A percentile compares a stretch with the other conserved stretches of the same genome.
phyloP scores from a whole-genome alignment of 1,140 invertebrate species.

The Nilaparvata lugens region DNA sequence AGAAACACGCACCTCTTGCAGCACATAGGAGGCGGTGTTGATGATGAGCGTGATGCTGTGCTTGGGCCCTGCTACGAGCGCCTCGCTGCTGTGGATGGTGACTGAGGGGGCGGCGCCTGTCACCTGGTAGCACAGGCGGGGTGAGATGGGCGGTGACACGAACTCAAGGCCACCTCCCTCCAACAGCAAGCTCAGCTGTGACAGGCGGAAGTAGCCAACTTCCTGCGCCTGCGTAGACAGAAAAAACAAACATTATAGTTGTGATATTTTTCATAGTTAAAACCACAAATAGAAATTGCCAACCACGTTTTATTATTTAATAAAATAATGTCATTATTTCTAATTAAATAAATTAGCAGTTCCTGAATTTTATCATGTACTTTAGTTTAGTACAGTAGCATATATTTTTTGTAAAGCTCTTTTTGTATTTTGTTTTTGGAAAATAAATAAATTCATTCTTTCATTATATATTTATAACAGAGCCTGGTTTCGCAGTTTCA shows the following conservation, averaged over 20 bases:
- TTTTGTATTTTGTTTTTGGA: too few species aligned
- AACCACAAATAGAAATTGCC: too few species aligned
- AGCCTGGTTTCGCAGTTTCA: too few species aligned
- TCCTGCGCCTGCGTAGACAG: constrained; percentile 29
- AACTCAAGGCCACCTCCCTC: constrained; percentile 48
- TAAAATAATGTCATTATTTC: too few species aligned
- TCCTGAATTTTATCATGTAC: too few species aligned
- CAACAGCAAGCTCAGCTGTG: constrained; percentile 34
- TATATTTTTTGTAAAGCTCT: too few species aligned
- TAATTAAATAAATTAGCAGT: too few species aligned
- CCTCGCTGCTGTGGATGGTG: constrained; percentile 34
- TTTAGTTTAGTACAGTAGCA: too few species aligned
- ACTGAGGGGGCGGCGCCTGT: constrained; percentile 27
- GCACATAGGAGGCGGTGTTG: constrained; percentile 38
- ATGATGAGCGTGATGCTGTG: constrained; percentile 39
- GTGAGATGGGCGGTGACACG: constrained; percentile 41
- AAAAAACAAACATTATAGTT: constrained; percentile 4
- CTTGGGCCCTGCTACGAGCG: constrained; percentile 41
- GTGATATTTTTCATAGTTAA: too few species aligned
- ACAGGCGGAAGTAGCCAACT: constrained; percentile 35
- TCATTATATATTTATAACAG: too few species aligned
- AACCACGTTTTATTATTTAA: too few species aligned
- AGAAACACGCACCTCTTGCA: constrained; percentile 28
- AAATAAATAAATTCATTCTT: too few species aligned
- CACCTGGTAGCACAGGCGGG: constrained; percentile 7